Percentiles rank a stretch among this genome's conserved stretches.
These are phyloP conservation scores for Agapetus fuscipes DNA, from an alignment of 2,888 invertebrate genomes.

Conservation along the genomic window DNA sequence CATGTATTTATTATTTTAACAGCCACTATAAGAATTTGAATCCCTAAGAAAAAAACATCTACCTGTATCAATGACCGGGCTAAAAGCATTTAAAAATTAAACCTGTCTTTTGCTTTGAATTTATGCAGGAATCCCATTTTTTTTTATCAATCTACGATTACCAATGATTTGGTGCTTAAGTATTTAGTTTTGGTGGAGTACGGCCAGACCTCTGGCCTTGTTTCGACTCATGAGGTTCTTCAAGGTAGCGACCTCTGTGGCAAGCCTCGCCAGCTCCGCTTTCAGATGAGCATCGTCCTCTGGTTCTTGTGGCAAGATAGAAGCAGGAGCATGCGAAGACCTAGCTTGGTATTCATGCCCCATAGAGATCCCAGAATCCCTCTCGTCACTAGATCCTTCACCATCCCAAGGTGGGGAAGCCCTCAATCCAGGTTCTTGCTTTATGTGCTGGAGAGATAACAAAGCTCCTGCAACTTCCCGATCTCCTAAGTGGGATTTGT, in stretches of 20 bases:
- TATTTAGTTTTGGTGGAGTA: constrained; percentile 8
- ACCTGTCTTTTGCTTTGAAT: too few relatives aligned
- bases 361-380: constrained; percentile 82
- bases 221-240: constrained; percentile 71
- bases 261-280: constrained; percentile 77
- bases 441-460: constrained; percentile 75
- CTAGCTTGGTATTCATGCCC: constrained; percentile 55
- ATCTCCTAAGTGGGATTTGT: constrained; percentile 84
- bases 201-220: constrained; percentile 30
- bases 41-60: too few relatives aligned
- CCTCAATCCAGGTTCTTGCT: constrained; percentile 72
- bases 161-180: too few relatives aligned
- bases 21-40: too few relatives aligned
- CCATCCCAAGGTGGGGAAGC: constrained; percentile 81
- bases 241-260: constrained; percentile 83
- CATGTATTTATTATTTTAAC: too few relatives aligned
- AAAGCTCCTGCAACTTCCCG: constrained; percentile 80
- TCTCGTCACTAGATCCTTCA: constrained; percentile 82
- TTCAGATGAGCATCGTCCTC: constrained; percentile 69
- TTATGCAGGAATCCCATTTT: too few relatives aligned
- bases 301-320: constrained; percentile 29
- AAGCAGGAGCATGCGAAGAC: constrained; percentile 22
- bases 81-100: too few relatives aligned
- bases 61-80: too few relatives aligned
- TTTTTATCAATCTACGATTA: too few relatives aligned